phyloP scores from a whole-genome alignment of 2,797 vertebrate genomes.

The Neosilurus mollespiculum region DNA sequence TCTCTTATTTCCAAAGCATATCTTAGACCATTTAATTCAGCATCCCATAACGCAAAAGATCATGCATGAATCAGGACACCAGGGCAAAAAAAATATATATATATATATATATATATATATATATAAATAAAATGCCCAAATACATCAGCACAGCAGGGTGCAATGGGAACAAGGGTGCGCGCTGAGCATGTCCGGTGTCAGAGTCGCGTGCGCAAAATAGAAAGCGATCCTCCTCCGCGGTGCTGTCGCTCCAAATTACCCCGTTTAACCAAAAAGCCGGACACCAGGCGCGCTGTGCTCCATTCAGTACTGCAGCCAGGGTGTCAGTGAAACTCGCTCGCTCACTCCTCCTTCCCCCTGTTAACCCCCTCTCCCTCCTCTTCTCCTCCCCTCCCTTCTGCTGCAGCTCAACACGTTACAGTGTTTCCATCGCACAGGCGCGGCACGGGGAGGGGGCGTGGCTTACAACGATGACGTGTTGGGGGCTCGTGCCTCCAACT shows the following conservation, averaged over 20 bases:
- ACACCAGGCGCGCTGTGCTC: not conserved
- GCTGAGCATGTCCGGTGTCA: too few species aligned
- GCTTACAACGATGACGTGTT: not conserved
- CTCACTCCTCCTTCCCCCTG: not conserved
- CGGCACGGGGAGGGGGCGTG: not conserved
- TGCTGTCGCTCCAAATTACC: not conserved
- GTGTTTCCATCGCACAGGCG: not conserved
- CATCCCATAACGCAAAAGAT: not conserved
- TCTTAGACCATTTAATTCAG: not conserved
- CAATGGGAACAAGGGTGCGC: not conserved
- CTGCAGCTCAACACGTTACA: not conserved
- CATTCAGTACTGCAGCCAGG: conserved; percentile 43
- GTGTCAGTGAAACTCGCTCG: not conserved
- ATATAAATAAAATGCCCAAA: not conserved
- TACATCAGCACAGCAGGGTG: not conserved
- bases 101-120: too few species aligned
- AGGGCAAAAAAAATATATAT: not conserved
- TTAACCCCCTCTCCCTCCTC: not conserved
- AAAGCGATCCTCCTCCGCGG: not conserved
- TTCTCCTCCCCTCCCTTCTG: conserved; percentile 34
- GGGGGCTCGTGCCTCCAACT: not conserved
- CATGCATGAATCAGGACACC: not conserved
- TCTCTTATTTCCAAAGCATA: not conserved
- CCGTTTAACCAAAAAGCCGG: not conserved
- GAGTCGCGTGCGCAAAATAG: not conserved